Conservation (phyloP, 2,797 vertebrate species). For the Hyperoplus lanceolatus region DNA sequence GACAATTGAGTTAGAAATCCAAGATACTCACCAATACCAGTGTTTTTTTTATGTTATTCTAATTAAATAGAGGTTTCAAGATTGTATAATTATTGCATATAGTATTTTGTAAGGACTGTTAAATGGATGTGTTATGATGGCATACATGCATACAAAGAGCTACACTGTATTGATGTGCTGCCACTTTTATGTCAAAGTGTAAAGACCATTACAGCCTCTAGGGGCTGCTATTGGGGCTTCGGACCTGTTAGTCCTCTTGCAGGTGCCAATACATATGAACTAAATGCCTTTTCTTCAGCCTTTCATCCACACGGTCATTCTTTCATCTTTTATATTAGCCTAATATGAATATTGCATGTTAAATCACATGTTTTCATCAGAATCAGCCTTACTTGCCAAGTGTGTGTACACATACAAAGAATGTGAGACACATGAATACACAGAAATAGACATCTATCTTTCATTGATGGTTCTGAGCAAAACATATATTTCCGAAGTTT, state of each 20-base stretch:
- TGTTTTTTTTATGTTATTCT: neutral
- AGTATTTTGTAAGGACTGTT: neutral
- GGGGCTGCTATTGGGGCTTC: constrained; percentile 10
- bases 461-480: neutral
- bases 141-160: neutral
- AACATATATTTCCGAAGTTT: neutral
- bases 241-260: neutral
- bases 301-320: neutral
- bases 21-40: neutral
- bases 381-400: no score
- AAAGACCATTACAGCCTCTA: neutral
- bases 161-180: neutral
- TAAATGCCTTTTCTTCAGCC: neutral
- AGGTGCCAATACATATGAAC: neutral
- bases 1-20: neutral
- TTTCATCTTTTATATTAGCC: neutral
- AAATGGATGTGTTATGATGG: neutral
- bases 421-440: no score
- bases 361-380: neutral
- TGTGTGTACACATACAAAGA: no score
- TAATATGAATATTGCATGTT: neutral
- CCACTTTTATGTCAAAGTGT: neutral
- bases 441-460: no score
- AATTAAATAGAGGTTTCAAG: neutral
- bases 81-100: neutral